Evolutionary conservation across 2,113 vertebrate species (phyloP), one percentile per base, ranked within the genome.

Genomic region (Onychostruthus taczanowskii): DNA sequence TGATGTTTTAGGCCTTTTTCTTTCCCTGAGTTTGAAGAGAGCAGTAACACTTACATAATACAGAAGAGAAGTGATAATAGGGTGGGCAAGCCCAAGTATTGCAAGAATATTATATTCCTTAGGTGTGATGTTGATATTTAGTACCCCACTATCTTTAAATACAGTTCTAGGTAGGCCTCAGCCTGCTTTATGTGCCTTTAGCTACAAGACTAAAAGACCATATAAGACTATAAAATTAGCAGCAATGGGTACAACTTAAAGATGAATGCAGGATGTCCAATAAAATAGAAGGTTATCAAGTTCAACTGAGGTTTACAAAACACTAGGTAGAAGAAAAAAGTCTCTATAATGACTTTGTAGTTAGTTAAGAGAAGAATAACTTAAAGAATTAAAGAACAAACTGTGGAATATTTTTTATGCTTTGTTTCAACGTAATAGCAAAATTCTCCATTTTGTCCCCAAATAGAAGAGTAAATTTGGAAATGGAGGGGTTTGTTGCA

Each of bases 11-110:
- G 41, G 53, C 13, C 24, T 67, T 69, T 56, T 53, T 50, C 37
- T 44, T 6, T 22, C 8, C 43, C 35, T 44, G n/a, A 69, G 20
- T 58, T 30, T 80, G 66, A 87, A 74, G 63, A 77, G 92, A 91
- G 64, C 46, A 58, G 50, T 18, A 89, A 68, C 0, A 0, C 19
- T 82, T 88, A 49, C 0, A 4, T 11, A 80, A 88, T 23, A 49
- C 0, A 1, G 37, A 77, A 52, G 27, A 77, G 16, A 63, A 41
- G 76, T 4, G 33, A 16, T 52, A 61, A 80, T 6, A 69, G 62
- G 27, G 41, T 58, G 27, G 43, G 35, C 0, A 1, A 84, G 14
- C 55, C 28, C 41, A 52, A 39, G 7, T 44, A 84, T 1, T 50
- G 9, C 11, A 80, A 73, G 33, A 83, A 27, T 35, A 86, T 46